Conservation (phyloP, 2,113 vertebrate species). For the Cyanistes caeruleus region DNA sequence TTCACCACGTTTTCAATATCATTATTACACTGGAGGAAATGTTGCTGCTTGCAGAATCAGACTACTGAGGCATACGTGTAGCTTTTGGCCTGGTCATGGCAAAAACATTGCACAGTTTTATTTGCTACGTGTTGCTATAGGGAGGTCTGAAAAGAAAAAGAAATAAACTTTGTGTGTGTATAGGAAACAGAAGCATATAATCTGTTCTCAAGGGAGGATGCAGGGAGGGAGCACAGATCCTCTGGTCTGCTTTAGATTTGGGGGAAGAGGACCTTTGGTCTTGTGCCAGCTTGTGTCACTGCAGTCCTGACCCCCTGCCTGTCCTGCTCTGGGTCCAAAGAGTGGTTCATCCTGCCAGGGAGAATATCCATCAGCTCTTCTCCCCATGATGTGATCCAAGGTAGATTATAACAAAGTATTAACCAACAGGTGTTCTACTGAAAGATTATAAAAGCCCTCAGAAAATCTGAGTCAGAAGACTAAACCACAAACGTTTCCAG, state of each 20-base stretch:
- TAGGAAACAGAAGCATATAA: neutral
- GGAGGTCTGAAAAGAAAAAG: neutral
- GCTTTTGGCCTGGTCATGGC: neutral
- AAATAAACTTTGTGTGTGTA: neutral
- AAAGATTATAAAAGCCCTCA: neutral
- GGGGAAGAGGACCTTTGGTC: neutral
- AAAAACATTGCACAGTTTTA: neutral
- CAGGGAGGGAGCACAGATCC: neutral
- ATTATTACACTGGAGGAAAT: neutral
- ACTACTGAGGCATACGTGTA: neutral
- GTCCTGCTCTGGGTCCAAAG: neutral
- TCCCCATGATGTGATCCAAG: neutral
- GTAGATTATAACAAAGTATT: neutral
- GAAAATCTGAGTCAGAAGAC: neutral
- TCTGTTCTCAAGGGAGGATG: neutral
- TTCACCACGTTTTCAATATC: neutral
- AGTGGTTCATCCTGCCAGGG: neutral
- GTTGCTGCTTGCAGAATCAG: neutral
- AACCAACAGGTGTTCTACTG: neutral
- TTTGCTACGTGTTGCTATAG: neutral
- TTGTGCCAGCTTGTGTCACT: neutral
- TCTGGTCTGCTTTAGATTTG: neutral
- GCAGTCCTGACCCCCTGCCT: neutral
- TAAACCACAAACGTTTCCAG: conserved; percentile 27
- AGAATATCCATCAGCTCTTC: neutral